These are phyloP conservation scores for Macrobrachium nipponense DNA, from an alignment of 1,140 invertebrate genomes.

Conservation along the genomic window DNA sequence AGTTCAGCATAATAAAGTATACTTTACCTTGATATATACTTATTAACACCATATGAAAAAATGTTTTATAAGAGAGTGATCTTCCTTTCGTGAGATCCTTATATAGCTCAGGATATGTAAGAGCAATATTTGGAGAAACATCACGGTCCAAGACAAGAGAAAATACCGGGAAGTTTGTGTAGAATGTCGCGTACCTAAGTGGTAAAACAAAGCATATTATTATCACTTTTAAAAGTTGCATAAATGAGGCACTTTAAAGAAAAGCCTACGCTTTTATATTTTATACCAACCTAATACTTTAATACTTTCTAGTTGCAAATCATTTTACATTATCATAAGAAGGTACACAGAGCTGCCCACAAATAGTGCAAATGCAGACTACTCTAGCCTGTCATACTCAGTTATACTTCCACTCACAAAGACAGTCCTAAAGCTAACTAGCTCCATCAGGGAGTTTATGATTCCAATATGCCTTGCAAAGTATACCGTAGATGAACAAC, in stretches of 20 bases:
- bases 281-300: background rate
- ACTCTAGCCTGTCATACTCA: no score
- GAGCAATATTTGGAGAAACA: slow-evolving; percentile 90
- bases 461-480: no score
- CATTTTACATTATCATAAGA: no score
- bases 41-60: slow-evolving; percentile 99
- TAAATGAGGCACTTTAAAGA: background rate
- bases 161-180: slow-evolving; percentile 99
- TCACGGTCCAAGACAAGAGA: slow-evolving; percentile 95
- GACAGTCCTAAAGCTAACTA: no score
- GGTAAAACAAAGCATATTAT: slow-evolving; percentile 59
- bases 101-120: slow-evolving; percentile 97
- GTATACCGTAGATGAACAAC: no score
- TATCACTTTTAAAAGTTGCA: slow-evolving; percentile 17
- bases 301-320: background rate
- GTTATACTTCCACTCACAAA: no score
- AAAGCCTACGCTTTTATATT: no score
- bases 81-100: slow-evolving; percentile 96
- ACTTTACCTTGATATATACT: slow-evolving; percentile 96
- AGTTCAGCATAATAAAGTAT: slow-evolving; percentile 5
- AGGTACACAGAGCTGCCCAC: no score
- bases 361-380: no score
- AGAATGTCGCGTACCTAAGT: slow-evolving; percentile 91
- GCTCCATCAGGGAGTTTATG: no score
- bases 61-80: slow-evolving; percentile 95